Evolutionary conservation across 1,140 invertebrate species (phyloP).

Genomic region (Caenorhabditis remanei): DNA sequence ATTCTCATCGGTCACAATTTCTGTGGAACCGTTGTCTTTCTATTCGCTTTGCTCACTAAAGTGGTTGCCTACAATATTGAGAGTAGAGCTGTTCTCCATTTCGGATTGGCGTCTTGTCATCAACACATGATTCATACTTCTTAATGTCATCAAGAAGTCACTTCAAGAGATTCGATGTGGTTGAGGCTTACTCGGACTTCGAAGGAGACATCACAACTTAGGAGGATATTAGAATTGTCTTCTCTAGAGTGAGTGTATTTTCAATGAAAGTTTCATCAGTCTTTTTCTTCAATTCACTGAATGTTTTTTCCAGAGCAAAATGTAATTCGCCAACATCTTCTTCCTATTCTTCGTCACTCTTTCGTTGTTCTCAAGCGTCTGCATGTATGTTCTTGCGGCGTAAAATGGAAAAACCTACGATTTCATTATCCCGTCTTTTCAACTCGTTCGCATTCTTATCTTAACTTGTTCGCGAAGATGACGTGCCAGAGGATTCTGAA

Average conservation of each 20-base stretch:
- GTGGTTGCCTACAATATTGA: conserved; percentile 83
- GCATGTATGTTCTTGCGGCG: conserved; percentile 66
- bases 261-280: not conserved
- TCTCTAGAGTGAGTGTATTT: conserved; percentile 62
- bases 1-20: conserved; percentile 94
- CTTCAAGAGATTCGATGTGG: conserved; percentile 21
- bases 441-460: too few species aligned
- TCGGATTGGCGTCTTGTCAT: conserved; percentile 91
- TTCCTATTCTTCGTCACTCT: conserved; percentile 93
- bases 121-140: conserved; percentile 92
- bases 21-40: conserved; percentile 89
- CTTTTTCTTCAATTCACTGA: not conserved
- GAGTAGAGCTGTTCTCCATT: conserved; percentile 95
- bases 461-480: conserved; percentile 91
- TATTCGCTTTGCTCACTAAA: conserved; percentile 85
- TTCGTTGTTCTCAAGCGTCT: conserved; percentile 87
- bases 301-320: conserved; percentile 81
- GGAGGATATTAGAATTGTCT: conserved; percentile 55
- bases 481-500: too few species aligned
- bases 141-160: conserved; percentile 84
- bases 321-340: conserved; percentile 93
- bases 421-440: conserved; percentile 79
- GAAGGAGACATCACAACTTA: conserved; percentile 11
- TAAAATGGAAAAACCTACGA: not conserved
- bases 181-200: conserved; percentile 46